Conservation (phyloP, 2,888 invertebrate genomes). For the Thymelicus sylvestris region DNA sequence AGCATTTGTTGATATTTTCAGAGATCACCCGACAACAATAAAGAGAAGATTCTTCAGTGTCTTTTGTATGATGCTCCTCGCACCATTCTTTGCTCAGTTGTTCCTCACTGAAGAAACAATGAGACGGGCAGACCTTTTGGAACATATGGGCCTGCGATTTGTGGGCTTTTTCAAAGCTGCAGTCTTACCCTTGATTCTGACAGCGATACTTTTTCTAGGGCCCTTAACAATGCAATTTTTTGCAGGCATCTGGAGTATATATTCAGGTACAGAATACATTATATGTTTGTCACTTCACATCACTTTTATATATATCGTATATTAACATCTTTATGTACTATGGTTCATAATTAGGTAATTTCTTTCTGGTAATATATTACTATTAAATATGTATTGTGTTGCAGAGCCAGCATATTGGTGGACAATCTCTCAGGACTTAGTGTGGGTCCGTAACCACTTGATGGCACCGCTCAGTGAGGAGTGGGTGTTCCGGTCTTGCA, state of each 20-base stretch:
- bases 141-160: constrained; percentile 90
- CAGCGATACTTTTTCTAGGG: constrained; percentile 92
- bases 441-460: constrained; percentile 95
- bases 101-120: constrained; percentile 87
- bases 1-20: constrained; percentile 63
- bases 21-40: constrained; percentile 95
- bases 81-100: constrained; percentile 90
- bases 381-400: constrained; percentile 30
- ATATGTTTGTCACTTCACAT: not conserved
- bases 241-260: constrained; percentile 88
- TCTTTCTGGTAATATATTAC: not conserved
- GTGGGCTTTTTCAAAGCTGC: constrained; percentile 90
- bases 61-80: constrained; percentile 90
- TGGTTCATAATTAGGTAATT: too few species aligned
- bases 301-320: too few species aligned
- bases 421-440: constrained; percentile 88
- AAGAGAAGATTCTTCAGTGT: constrained; percentile 95
- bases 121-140: constrained; percentile 86
- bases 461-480: constrained; percentile 98
- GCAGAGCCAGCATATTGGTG: constrained; percentile 90
- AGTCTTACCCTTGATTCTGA: constrained; percentile 90
- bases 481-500: constrained; percentile 97
- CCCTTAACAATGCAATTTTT: constrained; percentile 90
- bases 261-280: constrained; percentile 86
- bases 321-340: too few species aligned